phyloP scores from a whole-genome alignment of 2,888 invertebrate genomes.

The Trileptium ribeirensis region DNA sequence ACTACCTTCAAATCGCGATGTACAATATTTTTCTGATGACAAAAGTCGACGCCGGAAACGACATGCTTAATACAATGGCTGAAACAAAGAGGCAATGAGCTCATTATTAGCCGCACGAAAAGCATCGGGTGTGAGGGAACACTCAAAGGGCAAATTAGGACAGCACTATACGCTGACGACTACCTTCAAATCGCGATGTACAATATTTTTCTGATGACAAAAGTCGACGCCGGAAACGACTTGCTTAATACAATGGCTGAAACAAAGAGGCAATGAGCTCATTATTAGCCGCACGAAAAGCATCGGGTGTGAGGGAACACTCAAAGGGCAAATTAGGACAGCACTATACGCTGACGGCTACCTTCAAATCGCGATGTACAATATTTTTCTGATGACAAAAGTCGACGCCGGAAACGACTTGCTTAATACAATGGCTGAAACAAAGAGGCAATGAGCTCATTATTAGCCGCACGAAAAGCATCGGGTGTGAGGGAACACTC shows the following conservation, averaged over 20 bases:
- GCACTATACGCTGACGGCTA: conserved; percentile 42
- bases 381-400: conserved; percentile 54
- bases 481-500: no score
- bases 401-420: conserved; percentile 55
- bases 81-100: conserved; percentile 44
- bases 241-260: conserved; percentile 56
- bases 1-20: conserved; percentile 56
- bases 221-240: conserved; percentile 55
- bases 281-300: no score
- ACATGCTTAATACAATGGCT: conserved; percentile 57
- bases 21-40: conserved; percentile 53
- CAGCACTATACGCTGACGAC: conserved; percentile 36
- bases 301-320: no score
- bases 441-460: no score
- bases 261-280: conserved; percentile 37
- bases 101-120: no score
- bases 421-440: conserved; percentile 56
- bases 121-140: no score
- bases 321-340: no score
- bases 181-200: conserved; percentile 56
- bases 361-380: conserved; percentile 56
- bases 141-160: no score
- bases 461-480: no score
- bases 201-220: conserved; percentile 54
- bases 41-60: conserved; percentile 55